Evolutionary conservation across 2,113 vertebrate genomes (phyloP).

Genomic region (Neotoma lepida): DNA sequence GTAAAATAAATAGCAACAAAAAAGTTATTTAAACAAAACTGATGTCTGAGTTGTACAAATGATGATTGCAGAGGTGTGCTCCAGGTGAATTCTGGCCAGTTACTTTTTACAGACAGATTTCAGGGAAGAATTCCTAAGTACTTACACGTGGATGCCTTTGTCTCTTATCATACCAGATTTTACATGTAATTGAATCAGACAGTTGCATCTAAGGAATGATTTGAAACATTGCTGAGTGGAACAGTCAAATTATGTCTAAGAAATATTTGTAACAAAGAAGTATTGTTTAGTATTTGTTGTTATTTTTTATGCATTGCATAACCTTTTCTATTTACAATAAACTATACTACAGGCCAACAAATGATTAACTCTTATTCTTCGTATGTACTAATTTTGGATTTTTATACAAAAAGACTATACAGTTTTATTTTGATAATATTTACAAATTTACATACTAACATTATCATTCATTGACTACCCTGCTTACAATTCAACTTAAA

Average conservation of each 20-base stretch:
- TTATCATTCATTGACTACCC: background rate
- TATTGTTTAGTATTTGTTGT: background rate
- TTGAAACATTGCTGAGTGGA: too few species aligned
- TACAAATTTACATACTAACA: background rate
- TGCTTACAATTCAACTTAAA: background rate
- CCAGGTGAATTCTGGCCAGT: background rate
- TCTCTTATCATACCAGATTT: background rate
- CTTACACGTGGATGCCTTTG: background rate
- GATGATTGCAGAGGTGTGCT: background rate
- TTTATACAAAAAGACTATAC: background rate
- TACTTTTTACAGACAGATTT: background rate
- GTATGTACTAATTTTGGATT: background rate
- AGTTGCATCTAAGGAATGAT: background rate
- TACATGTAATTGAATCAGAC: background rate
- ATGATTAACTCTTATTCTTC: background rate
- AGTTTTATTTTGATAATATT: background rate
- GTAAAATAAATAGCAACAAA: background rate
- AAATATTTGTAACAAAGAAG: too few species aligned
- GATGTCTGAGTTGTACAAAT: background rate
- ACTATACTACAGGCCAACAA: background rate
- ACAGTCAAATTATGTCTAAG: background rate
- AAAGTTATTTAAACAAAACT: background rate
- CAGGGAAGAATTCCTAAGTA: too few species aligned
- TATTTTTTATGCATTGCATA: background rate
- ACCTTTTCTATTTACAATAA: background rate